Evolutionary conservation across 2,888 invertebrate species (phyloP), one percentile per base, ranked within the genome.

Genomic region (Himalopsyche kuldschensis): DNA sequence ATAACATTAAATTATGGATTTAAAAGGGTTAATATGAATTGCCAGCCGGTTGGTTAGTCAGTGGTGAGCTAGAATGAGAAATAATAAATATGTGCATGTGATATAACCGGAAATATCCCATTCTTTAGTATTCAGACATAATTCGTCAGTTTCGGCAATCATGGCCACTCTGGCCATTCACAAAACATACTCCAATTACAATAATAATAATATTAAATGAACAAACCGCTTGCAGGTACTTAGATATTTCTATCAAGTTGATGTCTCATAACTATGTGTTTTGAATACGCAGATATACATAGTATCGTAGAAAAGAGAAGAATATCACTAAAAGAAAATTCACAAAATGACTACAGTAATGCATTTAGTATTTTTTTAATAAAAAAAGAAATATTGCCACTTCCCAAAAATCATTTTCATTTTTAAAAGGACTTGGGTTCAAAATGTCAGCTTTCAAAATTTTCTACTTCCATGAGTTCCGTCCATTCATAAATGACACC

Each of bases 141-240:
- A 84, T 82, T 85, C 80, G 83, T 83, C 85, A 83, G 80, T 75
- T 85, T 85, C 77, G 83, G 83, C 85, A 85, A 83, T 82, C 80
- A 81, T 75, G 63, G 82, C 82, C 83, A 81, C 83, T 79, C 81
- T 63, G 81, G 48, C 84, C 82, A 81, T 83, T 81, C 80, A 31
- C 75, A 80, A 81, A 81, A 81, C 47, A 78, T 69, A 78, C 63
- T 75, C 48, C 80, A 83, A 85, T 85, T 85, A 82, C 80, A 82
- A 83, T 32, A 79, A 79, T 85, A 83, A 85, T 69, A 69, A 69
- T 69, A 69, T 69, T 69, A 69, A 69, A 27, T 82, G 82, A 79
- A 82, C 84, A 81, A 84, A 81, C 82, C 69, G 69, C 69, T 69
- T 30, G 69, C 6, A 69, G 69, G 27, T 55, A 55, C 69, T 69